Evolutionary conservation across 2,113 vertebrate genomes (phyloP), one percentile per base, ranked within the genome.

Genomic region (Coturnix japonica): DNA sequence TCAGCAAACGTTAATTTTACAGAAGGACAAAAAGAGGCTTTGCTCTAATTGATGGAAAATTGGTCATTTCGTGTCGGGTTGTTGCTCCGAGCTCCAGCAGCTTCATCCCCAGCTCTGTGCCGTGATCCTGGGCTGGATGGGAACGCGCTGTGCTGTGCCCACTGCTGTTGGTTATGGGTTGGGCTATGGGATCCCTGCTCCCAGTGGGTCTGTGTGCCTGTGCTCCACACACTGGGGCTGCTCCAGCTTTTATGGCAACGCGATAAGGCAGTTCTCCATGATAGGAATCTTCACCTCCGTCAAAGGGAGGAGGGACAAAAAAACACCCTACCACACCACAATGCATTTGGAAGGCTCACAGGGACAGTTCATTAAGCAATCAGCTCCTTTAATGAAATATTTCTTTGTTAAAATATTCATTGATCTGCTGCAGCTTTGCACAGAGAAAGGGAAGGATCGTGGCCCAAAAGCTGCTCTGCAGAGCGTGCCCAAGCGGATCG

Each of bases 331-430:
- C 51, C 51, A 53, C 51, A 41, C 2, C 23, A 53, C 69, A 92
- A 91, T 76, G 96, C 95, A 78, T 96, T 95, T 91, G 93, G 96
- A 97, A 97, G 96, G 95, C 96, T 98, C 97, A 83, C 95, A 97
- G 97, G 96, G 96, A 97, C 95, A 98, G 97, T 97, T 98, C 97
- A 97, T 98, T 97, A 98, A 97, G 97, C 97, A 97, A 98, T 97
- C 97, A 97, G 94, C 95, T 89, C 95, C 94, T 96, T 95, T 97
- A 98, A 98, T 97, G 97, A 98, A 97, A 97, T 97, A 98, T 97
- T 98, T 97, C 97, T 98, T 98, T 97, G 97, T 97, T 98, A 97
- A 97, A 97, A 96, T 97, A 96, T 91, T 97, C 97, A 97, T 97
- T 97, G 97, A 97, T 97, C 97, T 96, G 91, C 95, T 44, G 81